Evolutionary conservation across 2,888 invertebrate species (phyloP).

Genomic region (Pterobdella sp.): DNA sequence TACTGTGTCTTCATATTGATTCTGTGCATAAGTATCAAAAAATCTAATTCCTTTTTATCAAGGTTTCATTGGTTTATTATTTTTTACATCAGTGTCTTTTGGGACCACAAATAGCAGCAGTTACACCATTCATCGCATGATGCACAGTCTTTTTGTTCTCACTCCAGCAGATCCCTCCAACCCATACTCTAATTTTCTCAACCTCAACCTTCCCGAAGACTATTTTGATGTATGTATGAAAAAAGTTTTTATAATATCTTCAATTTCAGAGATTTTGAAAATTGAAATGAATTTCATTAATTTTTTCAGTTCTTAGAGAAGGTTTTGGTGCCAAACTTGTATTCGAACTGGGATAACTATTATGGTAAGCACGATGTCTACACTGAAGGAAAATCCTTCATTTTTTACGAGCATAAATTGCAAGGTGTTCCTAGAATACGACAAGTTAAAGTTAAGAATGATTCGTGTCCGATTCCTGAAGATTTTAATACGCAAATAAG

Average conservation of each 20-base stretch:
- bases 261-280: too few relatives aligned
- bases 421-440: slow-evolving; percentile 49
- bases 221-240: slow-evolving; percentile 29
- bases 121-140: slow-evolving; percentile 59
- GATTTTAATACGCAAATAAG: slow-evolving; percentile 60
- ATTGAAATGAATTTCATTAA: not conserved
- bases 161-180: slow-evolving; percentile 26
- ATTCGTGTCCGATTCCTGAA: slow-evolving; percentile 61
- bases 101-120: slow-evolving; percentile 57
- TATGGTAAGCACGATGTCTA: slow-evolving; percentile 34
- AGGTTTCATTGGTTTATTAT: not conserved
- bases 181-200: slow-evolving; percentile 26
- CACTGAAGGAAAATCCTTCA: slow-evolving; percentile 31
- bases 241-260: too few relatives aligned
- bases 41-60: not conserved
- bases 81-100: slow-evolving; percentile 54
- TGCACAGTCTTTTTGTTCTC: slow-evolving; percentile 52
- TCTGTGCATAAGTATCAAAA: slow-evolving; percentile 48
- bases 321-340: slow-evolving; percentile 56
- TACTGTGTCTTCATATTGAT: slow-evolving; percentile 51
- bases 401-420: slow-evolving; percentile 51
- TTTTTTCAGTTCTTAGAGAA: slow-evolving; percentile 35
- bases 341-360: slow-evolving; percentile 56
- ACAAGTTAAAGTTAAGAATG: slow-evolving; percentile 49
- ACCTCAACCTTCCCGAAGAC: slow-evolving; percentile 24